These are phyloP conservation scores for Macrosiphum euphorbiae DNA, from an alignment of 2,888 invertebrate species.

Conservation along the genomic window DNA sequence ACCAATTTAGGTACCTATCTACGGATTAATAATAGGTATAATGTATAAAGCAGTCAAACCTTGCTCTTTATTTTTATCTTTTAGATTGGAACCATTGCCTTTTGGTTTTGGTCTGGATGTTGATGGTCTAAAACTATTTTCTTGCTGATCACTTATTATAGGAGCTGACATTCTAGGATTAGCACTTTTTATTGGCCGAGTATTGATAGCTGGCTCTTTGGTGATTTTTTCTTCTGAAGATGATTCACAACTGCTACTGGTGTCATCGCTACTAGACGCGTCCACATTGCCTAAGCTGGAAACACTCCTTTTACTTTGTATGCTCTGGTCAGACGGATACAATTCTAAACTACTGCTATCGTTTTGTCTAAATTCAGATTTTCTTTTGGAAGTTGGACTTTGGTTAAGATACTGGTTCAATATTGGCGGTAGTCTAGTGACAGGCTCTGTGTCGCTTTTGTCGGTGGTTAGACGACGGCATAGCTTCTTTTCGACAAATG, in stretches of 20 bases:
- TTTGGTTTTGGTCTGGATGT: constrained; percentile 51
- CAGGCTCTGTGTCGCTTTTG: constrained; percentile 15
- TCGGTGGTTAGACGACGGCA: constrained; percentile 34
- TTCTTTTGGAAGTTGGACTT: constrained; percentile 30
- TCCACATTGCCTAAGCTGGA: constrained; percentile 28
- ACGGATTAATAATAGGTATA: background rate
- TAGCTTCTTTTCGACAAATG: constrained; percentile 58
- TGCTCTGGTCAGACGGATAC: constrained; percentile 49
- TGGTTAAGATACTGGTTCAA: constrained; percentile 59
- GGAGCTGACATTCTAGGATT: constrained; percentile 56
- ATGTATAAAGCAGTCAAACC: background rate
- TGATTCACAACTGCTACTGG: constrained; percentile 15
- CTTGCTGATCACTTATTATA: constrained; percentile 41
- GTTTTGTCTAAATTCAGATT: constrained; percentile 42
- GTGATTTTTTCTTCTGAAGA: constrained; percentile 5
- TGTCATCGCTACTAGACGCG: constrained; percentile 3
- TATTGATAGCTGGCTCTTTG: background rate
- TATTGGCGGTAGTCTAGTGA: constrained; percentile 56
- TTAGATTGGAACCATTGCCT: constrained; percentile 2
- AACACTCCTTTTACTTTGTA: constrained; percentile 49
- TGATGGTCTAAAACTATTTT: constrained; percentile 47
- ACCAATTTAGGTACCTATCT: too few species aligned
- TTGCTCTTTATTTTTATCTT: constrained; percentile 60
- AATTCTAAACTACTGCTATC: constrained; percentile 54
- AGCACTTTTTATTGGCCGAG: constrained; percentile 48